phyloP scores from a whole-genome alignment of 2,113 vertebrate species.

The Ailuropoda melanoleuca region DNA sequence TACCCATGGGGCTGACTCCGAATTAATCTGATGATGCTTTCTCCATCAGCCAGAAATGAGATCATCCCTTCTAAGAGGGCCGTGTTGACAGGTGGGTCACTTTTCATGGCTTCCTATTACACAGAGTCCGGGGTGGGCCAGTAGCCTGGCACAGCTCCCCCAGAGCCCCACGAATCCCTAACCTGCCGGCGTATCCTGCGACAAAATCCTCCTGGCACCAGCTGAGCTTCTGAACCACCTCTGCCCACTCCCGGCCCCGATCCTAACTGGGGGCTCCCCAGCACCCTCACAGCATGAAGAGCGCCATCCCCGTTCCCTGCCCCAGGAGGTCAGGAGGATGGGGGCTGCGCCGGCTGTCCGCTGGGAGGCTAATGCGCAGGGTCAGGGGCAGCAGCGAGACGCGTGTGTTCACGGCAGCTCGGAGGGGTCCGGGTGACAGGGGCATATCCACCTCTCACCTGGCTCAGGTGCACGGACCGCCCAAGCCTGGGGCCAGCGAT shows the following conservation, averaged over 20 bases:
- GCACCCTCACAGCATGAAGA: neutral
- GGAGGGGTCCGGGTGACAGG: neutral
- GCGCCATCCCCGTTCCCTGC: no score
- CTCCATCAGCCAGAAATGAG: neutral
- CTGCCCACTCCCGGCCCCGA: neutral
- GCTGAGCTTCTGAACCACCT: no score
- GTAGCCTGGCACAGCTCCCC: accelerated
- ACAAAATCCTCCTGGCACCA: neutral
- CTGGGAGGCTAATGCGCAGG: neutral
- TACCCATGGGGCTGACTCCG: neutral
- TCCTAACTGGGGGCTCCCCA: neutral
- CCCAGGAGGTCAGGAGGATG: neutral
- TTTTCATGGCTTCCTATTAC: neutral
- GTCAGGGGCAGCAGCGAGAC: neutral
- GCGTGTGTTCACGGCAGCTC: neutral
- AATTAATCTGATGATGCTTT: neutral
- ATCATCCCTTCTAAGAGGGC: neutral
- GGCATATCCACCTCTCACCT: neutral
- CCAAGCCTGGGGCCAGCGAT: neutral
- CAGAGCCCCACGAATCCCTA: neutral
- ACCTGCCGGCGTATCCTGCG: neutral
- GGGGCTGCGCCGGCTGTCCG: neutral
- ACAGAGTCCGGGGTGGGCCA: neutral
- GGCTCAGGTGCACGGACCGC: neutral
- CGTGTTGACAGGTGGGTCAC: neutral